Evolutionary conservation across 30 jellyfish, hydroid and myxozoan genomes (phyloP).

Genomic region (Aurelia aurita complex sp. Pacific): DNA sequence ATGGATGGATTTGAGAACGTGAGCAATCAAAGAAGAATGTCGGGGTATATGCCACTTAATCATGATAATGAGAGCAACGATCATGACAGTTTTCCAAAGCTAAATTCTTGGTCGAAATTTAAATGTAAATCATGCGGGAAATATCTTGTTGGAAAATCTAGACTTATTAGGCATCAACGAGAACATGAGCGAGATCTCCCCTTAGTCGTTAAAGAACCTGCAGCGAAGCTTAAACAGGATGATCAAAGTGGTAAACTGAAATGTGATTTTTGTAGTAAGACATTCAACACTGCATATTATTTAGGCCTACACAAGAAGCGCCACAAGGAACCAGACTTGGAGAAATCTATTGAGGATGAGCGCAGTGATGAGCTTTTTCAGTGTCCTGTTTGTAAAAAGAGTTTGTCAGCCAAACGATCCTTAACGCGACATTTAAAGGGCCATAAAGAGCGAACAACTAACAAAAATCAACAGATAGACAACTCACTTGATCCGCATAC

Average conservation of each 20-base stretch:
- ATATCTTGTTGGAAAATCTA: no score
- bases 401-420: neutral
- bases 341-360: neutral
- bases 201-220: neutral
- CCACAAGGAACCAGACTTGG: conserved; percentile 6
- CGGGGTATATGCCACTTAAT: no score
- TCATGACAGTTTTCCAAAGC: no score
- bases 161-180: no score
- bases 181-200: neutral
- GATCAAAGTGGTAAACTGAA: neutral
- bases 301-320: conserved; percentile 41
- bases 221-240: neutral
- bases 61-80: no score
- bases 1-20: no score
- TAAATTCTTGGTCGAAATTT: no score
- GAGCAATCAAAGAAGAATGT: no score
- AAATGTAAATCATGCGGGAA: no score
- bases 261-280: conserved; percentile 40
- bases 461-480: no score
- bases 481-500: no score
- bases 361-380: neutral
- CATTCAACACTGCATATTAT: conserved; percentile 32
- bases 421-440: conserved; percentile 3
- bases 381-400: neutral
- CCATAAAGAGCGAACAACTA: neutral